phyloP scores from a whole-genome alignment of 2,888 invertebrate species.

The Orthosia gracilis region DNA sequence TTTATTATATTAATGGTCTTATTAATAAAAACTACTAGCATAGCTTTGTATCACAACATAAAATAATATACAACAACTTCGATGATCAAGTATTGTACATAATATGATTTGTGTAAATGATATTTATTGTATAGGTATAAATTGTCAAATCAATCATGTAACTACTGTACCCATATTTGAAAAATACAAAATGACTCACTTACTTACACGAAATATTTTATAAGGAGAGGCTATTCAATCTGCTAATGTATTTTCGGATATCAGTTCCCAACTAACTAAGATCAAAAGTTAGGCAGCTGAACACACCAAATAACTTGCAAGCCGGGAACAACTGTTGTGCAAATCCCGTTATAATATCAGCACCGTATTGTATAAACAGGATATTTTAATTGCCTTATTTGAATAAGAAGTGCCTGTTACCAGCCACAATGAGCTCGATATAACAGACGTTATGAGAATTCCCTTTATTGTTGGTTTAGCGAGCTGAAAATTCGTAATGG shows the following conservation, averaged over 20 bases:
- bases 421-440: slow-evolving; percentile 33
- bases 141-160: too few species aligned
- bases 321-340: slow-evolving; percentile 47
- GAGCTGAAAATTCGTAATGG: slow-evolving; percentile 17
- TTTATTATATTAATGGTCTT: too few species aligned
- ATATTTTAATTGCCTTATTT: slow-evolving; percentile 63
- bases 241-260: slow-evolving; percentile 16
- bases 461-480: slow-evolving; percentile 30
- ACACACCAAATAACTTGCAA: slow-evolving; percentile 42
- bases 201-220: background rate
- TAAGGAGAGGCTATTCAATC: background rate
- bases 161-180: too few species aligned
- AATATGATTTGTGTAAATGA: too few species aligned
- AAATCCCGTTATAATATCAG: slow-evolving; percentile 58
- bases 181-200: too few species aligned
- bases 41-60: too few species aligned
- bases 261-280: slow-evolving; percentile 11
- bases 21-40: too few species aligned
- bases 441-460: slow-evolving; percentile 27
- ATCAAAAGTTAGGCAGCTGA: slow-evolving; percentile 30
- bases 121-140: too few species aligned
- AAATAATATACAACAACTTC: too few species aligned
- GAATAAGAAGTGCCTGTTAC: slow-evolving; percentile 56
- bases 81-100: too few species aligned
- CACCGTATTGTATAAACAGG: slow-evolving; percentile 46